Evolutionary conservation across 2,888 invertebrate species (phyloP), one percentile per base, ranked within the genome.

Genomic region (Netelia virgata): DNA sequence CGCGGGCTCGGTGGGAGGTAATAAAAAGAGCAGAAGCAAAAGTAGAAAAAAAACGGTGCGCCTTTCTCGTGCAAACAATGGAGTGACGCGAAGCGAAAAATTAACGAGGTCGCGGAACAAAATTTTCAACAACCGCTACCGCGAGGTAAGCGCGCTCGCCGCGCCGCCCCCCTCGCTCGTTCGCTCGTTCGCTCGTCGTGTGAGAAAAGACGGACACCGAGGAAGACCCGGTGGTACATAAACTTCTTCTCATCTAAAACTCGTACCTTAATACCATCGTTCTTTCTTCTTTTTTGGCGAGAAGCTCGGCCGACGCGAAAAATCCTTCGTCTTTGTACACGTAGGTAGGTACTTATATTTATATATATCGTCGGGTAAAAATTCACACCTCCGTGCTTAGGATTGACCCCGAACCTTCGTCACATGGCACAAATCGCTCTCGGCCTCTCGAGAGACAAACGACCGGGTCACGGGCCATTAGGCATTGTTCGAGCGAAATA

Each of bases 11-110:
- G 23, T 10, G 8, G 88, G 90, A 83, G 88, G 88, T 89, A 88
- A 89, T 87, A 88, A 85, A 50, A 70, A 74, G 11, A 57, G 18
- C 41, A 53, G 20, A 50, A 43, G 55, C 68, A 68, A 68, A 61
- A 20, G 59, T n/a, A 50, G 55, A 41, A 36, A 50, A 69, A 61
- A 74, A 79, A 69, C 55, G 18, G 23, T 20, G 9, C 86, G 86
- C 87, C 79, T 86, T 86, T 82, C 83, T 75, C 83, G 80, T 57
- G 66, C 86, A 86, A 89, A 91, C 91, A 91, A 90, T 90, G 86
- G 87, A 88, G 85, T 87, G 88, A 90, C 89, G 87, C 86, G 86
- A 79, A 87, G 87, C 87, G 90, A 91, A 91, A 90, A 91, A 90
- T 90, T 91, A 90, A 90, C 89, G 90, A 90, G 89, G 88, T 82